Conservation (phyloP, 2,113 vertebrate species). For the Indicator maculatus region DNA sequence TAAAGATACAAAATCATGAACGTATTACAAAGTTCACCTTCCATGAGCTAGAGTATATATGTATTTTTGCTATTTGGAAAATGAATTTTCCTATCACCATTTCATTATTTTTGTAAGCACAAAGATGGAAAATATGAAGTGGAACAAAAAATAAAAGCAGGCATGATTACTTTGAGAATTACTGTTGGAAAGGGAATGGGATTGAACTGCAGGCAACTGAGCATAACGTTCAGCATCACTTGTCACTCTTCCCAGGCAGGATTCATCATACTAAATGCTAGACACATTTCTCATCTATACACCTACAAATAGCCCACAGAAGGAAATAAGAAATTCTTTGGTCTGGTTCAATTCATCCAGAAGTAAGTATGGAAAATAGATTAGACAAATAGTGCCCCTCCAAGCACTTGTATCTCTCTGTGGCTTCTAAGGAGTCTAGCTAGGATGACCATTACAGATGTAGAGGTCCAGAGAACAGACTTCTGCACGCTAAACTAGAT, state of each 20-base stretch:
- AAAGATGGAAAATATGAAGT: background rate
- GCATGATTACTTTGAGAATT: background rate
- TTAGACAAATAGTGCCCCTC: background rate
- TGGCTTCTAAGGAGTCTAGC: background rate
- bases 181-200: background rate
- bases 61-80: background rate
- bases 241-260: background rate
- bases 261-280: background rate
- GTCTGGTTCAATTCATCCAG: background rate
- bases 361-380: background rate
- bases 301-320: background rate
- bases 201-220: background rate
- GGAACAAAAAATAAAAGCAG: background rate
- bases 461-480: background rate
- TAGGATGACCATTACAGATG: background rate
- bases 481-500: background rate
- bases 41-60: background rate
- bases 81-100: background rate
- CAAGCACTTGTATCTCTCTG: background rate
- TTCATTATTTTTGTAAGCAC: background rate
- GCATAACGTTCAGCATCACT: background rate
- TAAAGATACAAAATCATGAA: background rate
- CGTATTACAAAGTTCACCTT: background rate
- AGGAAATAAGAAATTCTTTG: background rate
- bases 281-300: background rate